phyloP scores from a whole-genome alignment of 92 coral and sea anemone genomes.

The Plumapathes pennacea region DNA sequence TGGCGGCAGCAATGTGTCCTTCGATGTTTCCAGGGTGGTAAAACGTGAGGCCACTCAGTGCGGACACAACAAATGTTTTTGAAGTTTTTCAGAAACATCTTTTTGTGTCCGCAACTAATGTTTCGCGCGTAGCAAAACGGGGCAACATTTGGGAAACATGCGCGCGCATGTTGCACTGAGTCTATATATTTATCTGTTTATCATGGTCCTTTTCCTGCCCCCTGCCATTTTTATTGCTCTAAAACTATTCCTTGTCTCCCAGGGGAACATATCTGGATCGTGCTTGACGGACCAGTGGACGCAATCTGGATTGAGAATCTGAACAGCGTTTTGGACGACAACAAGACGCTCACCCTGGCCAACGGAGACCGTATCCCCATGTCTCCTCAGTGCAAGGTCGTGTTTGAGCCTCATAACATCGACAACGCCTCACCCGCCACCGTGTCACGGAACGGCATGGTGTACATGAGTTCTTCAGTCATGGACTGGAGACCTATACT shows the following conservation, averaged over 20 bases:
- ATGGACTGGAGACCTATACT: conserved; percentile 92
- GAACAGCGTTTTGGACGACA: conserved; percentile 85
- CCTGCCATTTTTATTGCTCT: too few species aligned
- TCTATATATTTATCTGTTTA: too few species aligned
- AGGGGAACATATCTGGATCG: conserved; percentile 93
- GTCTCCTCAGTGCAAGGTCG: conserved; percentile 88
- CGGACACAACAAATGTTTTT: too few species aligned
- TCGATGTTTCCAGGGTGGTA: too few species aligned
- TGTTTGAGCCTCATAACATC: conserved; percentile 88
- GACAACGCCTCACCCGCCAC: conserved; percentile 95
- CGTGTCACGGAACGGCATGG: conserved; percentile 90
- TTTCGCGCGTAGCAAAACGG: too few species aligned
- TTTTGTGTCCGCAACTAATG: too few species aligned
- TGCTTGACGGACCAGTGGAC: conserved; percentile 86
- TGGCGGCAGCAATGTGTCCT: too few species aligned
- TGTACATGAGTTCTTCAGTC: conserved; percentile 92
- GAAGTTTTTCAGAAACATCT: too few species aligned
- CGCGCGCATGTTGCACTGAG: too few species aligned
- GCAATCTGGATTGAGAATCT: conserved; percentile 94
- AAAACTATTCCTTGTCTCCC: neutral
- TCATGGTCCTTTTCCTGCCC: too few species aligned
- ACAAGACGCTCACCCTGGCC: conserved; percentile 84
- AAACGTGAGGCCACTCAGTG: too few species aligned
- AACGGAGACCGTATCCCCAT: conserved; percentile 91
- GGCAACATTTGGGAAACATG: too few species aligned